These are phyloP conservation scores for Podocnemis expansa DNA, from an alignment of 2,113 vertebrate species.

Conservation along the genomic window DNA sequence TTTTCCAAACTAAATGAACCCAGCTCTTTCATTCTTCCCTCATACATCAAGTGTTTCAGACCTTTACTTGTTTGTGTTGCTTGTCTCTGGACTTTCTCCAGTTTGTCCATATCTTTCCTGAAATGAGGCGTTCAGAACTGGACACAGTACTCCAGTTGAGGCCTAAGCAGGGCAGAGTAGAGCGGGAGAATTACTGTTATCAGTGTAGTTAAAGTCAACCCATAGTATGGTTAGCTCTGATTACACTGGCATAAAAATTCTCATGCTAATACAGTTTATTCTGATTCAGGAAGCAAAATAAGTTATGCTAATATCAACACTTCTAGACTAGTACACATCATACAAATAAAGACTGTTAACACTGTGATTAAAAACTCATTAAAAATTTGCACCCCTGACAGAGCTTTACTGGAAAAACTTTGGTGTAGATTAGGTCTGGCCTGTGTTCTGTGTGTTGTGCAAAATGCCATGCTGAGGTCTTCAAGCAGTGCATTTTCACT, in stretches of 20 bases:
- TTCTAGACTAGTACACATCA: neutral
- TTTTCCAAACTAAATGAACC: too few relatives aligned
- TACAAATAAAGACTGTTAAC: neutral
- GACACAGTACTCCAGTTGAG: too few relatives aligned
- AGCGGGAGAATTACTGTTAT: too few relatives aligned
- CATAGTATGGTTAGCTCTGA: rapidly evolving
- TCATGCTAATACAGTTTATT: neutral
- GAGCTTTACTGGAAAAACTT: neutral
- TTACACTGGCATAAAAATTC: neutral
- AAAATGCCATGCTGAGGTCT: neutral
- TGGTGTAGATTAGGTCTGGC: neutral
- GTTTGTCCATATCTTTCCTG: too few relatives aligned
- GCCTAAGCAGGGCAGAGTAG: too few relatives aligned
- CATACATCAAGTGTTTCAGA: too few relatives aligned
- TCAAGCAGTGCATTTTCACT: neutral
- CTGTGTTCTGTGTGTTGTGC: neutral
- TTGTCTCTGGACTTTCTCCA: too few relatives aligned
- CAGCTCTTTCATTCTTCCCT: too few relatives aligned
- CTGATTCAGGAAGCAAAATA: neutral
- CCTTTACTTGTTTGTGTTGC: too few relatives aligned
- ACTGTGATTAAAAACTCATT: too few relatives aligned
- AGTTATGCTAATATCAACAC: neutral
- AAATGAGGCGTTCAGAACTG: too few relatives aligned
- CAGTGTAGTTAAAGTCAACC: neutral
- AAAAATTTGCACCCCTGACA: neutral